Percentiles rank a stretch among this genome's conserved stretches.
Conservation (phyloP, 2,888 invertebrate species). For the Uloborus plumipes region DNA sequence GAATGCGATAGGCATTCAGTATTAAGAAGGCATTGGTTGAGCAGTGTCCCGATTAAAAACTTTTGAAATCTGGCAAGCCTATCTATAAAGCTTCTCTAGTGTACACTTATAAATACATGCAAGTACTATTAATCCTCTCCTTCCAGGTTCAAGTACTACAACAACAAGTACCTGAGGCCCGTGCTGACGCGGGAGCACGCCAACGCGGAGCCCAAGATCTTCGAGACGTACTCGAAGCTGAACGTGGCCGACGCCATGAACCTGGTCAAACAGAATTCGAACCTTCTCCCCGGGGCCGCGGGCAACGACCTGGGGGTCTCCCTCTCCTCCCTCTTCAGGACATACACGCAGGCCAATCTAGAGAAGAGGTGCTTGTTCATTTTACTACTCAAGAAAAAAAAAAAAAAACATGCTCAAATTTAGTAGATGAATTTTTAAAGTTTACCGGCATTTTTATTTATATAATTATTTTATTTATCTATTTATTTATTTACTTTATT, state of each 20-base stretch:
- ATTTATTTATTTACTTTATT: too few species aligned
- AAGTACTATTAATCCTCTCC: not conserved
- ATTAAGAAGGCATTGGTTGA: too few species aligned
- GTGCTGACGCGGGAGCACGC: slow-evolving; percentile 50
- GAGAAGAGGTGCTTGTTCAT: slow-evolving; percentile 34
- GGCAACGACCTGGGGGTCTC: slow-evolving; percentile 55
- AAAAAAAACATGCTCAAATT: too few species aligned
- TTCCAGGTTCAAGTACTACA: slow-evolving; percentile 89
- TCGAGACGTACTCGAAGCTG: slow-evolving; percentile 93
- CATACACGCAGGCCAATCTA: slow-evolving; percentile 77
- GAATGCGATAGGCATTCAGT: too few species aligned
- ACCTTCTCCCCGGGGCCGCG: slow-evolving; percentile 20
- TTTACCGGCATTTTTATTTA: too few species aligned
- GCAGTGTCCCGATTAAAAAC: too few species aligned
- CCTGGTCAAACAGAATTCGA: slow-evolving; percentile 75
- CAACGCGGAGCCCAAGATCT: slow-evolving; percentile 80
- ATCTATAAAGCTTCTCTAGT: too few species aligned
- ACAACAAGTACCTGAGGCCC: slow-evolving; percentile 90
- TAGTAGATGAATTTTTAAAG: too few species aligned
- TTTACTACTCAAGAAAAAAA: too few species aligned
- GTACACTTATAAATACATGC: too few species aligned
- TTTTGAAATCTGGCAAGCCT: too few species aligned
- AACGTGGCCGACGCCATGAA: slow-evolving; percentile 95
- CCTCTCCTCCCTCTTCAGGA: slow-evolving; percentile 91
- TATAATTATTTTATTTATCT: too few species aligned